A percentile compares a stretch with the other conserved stretches of the same genome.
phyloP scores from a whole-genome alignment of 2,797 vertebrate genomes.

The Zonotrichia albicollis region DNA sequence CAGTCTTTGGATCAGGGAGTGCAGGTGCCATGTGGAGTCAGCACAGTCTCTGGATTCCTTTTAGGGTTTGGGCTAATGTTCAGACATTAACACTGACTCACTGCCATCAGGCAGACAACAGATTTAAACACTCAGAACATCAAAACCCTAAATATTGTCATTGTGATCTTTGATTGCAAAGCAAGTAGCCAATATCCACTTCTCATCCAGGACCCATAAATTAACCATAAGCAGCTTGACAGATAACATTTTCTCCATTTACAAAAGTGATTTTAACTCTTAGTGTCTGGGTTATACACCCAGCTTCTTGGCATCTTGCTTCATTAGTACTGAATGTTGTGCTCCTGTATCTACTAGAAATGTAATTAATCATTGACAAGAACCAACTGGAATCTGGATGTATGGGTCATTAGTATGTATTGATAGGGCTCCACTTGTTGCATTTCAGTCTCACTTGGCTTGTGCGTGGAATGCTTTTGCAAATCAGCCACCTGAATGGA shows the following conservation, averaged over 20 bases:
- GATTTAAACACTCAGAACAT: neutral
- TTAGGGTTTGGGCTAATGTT: neutral
- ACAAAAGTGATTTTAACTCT: neutral
- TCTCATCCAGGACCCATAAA: neutral
- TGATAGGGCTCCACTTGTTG: neutral
- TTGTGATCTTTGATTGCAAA: neutral
- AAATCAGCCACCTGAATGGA: neutral
- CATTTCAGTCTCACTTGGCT: neutral
- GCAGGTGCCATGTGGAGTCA: neutral
- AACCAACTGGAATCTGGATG: neutral
- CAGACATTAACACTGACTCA: neutral
- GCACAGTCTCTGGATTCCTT: neutral
- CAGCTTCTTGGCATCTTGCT: neutral
- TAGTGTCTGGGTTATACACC: too few species aligned
- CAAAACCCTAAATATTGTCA: neutral
- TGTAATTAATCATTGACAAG: neutral
- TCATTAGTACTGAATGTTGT: neutral
- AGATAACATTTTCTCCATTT: neutral
- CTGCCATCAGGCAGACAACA: neutral
- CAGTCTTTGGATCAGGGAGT: neutral
- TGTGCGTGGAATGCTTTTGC: neutral
- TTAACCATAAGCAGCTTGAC: neutral
- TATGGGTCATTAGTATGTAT: neutral
- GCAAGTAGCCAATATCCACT: neutral
- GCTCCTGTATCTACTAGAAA: neutral